These are phyloP conservation scores for Hydrochoerus hydrochaeris DNA, from an alignment of 2,113 vertebrate species.

Conservation along the genomic window DNA sequence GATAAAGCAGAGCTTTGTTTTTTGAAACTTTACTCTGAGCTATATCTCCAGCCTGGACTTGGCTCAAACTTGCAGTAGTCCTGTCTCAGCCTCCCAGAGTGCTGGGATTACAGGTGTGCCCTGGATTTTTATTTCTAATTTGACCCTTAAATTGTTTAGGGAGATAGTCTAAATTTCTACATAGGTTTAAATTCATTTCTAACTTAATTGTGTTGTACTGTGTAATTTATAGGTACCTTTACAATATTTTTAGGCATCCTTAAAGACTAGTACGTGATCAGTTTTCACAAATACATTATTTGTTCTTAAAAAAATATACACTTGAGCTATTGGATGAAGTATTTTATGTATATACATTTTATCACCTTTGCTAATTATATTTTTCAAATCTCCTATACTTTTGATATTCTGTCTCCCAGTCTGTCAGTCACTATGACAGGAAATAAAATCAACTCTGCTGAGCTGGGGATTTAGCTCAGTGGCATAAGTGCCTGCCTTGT, in stretches of 20 bases:
- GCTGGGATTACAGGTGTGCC: not conserved
- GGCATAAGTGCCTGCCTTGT: too few relatives aligned
- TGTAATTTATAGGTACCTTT: not conserved
- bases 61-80: not conserved
- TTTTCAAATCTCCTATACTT: not conserved
- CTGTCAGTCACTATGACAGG: not conserved
- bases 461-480: too few relatives aligned
- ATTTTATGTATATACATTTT: not conserved
- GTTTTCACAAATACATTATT: not conserved
- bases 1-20: not conserved
- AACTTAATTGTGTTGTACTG: not conserved
- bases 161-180: conserved; percentile 15
- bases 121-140: not conserved
- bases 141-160: not conserved
- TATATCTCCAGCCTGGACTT: not conserved
- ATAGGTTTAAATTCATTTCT: not conserved
- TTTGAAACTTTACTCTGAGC: not conserved
- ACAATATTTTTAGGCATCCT: conserved; percentile 5
- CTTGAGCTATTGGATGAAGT: not conserved
- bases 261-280: not conserved
- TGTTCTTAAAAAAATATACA: not conserved
- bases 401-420: not conserved
- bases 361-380: not conserved
- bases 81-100: not conserved
- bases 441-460: not conserved